Base-by-base conservation (phyloP, 2,797 vertebrate species). In the Chiloscyllium punctatum region DNA sequence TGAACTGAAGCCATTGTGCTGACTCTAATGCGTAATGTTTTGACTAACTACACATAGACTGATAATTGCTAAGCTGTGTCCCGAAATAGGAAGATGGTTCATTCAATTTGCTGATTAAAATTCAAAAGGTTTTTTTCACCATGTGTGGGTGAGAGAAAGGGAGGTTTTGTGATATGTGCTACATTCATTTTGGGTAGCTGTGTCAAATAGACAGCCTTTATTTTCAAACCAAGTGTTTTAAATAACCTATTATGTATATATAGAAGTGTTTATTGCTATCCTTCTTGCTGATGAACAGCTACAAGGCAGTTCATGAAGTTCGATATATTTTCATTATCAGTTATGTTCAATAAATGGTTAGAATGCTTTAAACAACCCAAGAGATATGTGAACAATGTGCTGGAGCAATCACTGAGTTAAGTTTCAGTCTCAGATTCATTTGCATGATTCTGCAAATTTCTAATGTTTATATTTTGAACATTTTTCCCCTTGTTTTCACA, bases 21-120 rank as follows among this genome's bases (percentile, higher is more conserved):
- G 62, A n/a, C 90, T 92, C 57, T 21, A 90, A 66, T 90, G 62
- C 5, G 88, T 37, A 91, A 66, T 91, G 66, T 92, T 92, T 42
- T 42, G 90, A 69, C 90, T 68, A 92, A 92, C 90, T 69, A 25
- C 66, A 92, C 66, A 9, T 25, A 92, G 66, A 92, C 90, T 92
- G 66, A 69, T 92, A 92, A 69, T 92, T 92, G 90, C 18, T 92
- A 92, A 92, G 90, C 90, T 92, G 37, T 92, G 62, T 92, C 90
- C 90, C 69, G n/a, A 92, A 68, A 91, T 91, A 91, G 57, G 13
- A 21, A 66, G 88, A 91, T 91, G 88, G 88, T n/a, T 66, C 57
- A 91, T 91, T 37, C 88, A 91, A 92, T 69, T 68, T 92, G 62
- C 90, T 69, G 90, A 92, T 92, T 42, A 92, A 69, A 92, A 69